Evolutionary conservation across 2,797 vertebrate genomes (phyloP).

Genomic region (Streptopelia turtur): DNA sequence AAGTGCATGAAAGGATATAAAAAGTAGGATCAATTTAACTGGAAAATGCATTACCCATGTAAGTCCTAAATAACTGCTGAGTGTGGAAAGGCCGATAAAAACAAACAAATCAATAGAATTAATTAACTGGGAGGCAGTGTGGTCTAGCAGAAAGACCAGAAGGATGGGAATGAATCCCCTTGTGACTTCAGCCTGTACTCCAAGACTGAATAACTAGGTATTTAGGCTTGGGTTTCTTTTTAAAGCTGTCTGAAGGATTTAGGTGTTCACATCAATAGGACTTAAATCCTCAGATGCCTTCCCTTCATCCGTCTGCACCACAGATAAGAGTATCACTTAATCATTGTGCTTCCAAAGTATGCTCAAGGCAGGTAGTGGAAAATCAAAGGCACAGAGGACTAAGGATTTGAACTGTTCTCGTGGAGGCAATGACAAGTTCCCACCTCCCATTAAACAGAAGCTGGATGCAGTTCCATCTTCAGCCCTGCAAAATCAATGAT

Average conservation of each 20-base stretch:
- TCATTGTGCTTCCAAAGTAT: neutral
- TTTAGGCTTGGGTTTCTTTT: constrained; percentile 42
- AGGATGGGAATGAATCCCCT: neutral
- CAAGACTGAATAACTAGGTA: neutral
- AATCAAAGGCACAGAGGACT: neutral
- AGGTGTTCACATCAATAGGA: constrained; percentile 43
- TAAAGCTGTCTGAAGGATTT: constrained; percentile 50
- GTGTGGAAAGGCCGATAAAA: constrained; percentile 48
- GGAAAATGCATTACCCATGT: constrained; percentile 48
- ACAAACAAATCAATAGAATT: constrained; percentile 67
- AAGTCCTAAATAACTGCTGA: constrained; percentile 58
- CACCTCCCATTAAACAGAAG: neutral
- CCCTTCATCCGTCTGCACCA: neutral
- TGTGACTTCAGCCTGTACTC: constrained; percentile 10
- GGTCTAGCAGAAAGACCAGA: constrained; percentile 27
- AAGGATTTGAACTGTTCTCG: neutral
- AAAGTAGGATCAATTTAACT: constrained; percentile 36
- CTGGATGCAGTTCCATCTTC: neutral
- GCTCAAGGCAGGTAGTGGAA: constrained; percentile 11
- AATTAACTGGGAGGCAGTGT: constrained; percentile 44
- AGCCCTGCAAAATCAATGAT: neutral
- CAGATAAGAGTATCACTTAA: constrained; percentile 14
- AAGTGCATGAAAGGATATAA: neutral
- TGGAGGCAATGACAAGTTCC: neutral
- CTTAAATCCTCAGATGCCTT: constrained; percentile 17